These are phyloP conservation scores for Eidolon helvum DNA, from an alignment of 2,113 vertebrate genomes.

Conservation along the genomic window DNA sequence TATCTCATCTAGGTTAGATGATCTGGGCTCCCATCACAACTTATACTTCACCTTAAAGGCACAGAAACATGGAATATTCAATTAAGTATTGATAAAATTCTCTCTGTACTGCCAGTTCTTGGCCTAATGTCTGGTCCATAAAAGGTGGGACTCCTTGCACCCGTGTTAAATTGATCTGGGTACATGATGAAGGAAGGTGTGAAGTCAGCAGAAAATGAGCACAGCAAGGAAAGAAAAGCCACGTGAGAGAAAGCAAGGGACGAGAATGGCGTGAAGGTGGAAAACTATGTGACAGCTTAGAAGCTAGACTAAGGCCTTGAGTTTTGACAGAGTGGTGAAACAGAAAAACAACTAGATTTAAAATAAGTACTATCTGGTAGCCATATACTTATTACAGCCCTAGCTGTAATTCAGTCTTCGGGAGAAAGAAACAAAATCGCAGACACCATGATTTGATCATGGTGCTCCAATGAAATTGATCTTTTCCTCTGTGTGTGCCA, in stretches of 20 bases:
- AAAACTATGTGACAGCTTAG: neutral
- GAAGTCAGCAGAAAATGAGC: neutral
- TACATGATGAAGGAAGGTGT: neutral
- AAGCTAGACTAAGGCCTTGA: neutral
- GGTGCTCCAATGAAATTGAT: neutral
- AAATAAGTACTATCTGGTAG: neutral
- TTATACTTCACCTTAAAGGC: neutral
- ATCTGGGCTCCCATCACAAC: fast-evolving
- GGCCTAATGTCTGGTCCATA: neutral
- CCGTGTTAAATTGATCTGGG: neutral
- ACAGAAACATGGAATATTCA: neutral
- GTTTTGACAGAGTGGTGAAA: neutral
- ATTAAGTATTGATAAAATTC: neutral
- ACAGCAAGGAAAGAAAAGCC: neutral
- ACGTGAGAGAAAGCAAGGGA: neutral
- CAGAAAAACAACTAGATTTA: neutral
- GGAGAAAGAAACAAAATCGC: neutral
- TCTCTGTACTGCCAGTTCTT: neutral
- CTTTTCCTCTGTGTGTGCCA: neutral
- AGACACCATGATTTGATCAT: neutral
- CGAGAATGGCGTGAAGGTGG: neutral
- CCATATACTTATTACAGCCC: neutral
- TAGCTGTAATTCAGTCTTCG: neutral
- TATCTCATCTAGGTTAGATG: neutral
- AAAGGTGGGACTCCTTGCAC: neutral